Base-by-base conservation (phyloP, 2,797 vertebrate species). In the Natrix natrix region DNA sequence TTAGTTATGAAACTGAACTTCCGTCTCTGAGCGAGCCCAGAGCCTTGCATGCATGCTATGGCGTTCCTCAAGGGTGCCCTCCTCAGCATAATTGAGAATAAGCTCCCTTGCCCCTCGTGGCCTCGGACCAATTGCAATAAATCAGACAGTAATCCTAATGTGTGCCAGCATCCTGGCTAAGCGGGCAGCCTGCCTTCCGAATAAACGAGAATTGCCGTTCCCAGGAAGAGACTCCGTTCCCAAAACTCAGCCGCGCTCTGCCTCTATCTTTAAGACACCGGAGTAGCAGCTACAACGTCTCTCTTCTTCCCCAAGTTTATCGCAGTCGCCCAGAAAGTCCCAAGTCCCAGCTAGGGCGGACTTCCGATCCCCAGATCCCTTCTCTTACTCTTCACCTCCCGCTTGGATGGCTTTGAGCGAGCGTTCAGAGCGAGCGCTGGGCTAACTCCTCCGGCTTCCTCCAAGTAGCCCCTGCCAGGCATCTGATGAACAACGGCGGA, bases 401-500 rank as follows among this genome's bases (percentile, higher is more conserved):
- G 43, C 37, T 61, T 10, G 2, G 8, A 55, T 3, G 86, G 24
- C 10, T 59, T 8, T 28, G 56, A 37, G 0, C 16, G 14, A 11
- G 69, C 6, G n/a, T 10, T 22, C 87, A 20, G 52, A 26, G 5
- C 8, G 10, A 57, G 86, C 66, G 59, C 17, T 43, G 32, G 17
- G 69, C n/a, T 7, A 60, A 28, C 86, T 78, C 63, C 61, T 32
- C 89, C 52, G 37, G 86, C 86, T 88, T 12, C 89, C 92, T 69
- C 57, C 37, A 91, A 91, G 74, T 88, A 88, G 63, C 5, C 43
- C 63, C 63, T 10, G 54, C 89, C 92, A 61, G 86, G 89, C 63
- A 52, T 61, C 86, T 57, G 92, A 63, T 83, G 74, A 48, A 61
- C 48, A 83, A 87, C 56, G 90, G 86, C 92, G 90, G 90, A 93